These are phyloP conservation scores for Heterochromis multidens DNA, from an alignment of 2,113 vertebrate genomes.

Conservation along the genomic window DNA sequence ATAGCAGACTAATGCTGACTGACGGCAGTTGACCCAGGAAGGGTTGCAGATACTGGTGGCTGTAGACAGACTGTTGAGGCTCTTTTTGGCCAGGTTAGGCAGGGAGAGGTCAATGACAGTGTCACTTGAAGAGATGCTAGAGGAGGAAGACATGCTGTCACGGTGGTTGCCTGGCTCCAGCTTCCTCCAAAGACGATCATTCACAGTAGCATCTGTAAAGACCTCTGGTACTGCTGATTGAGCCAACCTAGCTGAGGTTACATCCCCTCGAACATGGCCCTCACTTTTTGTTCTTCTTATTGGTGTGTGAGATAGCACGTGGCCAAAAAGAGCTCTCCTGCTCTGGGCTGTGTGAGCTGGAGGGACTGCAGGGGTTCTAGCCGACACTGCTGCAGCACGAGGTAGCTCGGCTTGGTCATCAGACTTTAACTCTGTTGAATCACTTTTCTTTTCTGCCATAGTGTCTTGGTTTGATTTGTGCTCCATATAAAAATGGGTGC, in stretches of 20 bases:
- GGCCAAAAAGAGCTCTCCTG: conserved; percentile 43
- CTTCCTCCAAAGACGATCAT: conserved; percentile 88
- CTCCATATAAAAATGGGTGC: neutral
- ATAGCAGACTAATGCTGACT: conserved; percentile 34
- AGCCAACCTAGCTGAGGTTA: neutral
- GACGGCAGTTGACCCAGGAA: conserved; percentile 31
- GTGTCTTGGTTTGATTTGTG: neutral
- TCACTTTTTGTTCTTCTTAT: conserved; percentile 77
- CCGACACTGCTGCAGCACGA: neutral
- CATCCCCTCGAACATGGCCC: conserved; percentile 61
- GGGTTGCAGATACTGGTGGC: conserved; percentile 24
- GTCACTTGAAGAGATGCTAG: conserved; percentile 92
- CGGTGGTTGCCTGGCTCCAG: conserved; percentile 79
- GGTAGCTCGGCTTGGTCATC: neutral
- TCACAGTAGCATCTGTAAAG: conserved; percentile 80
- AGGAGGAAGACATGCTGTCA: conserved; percentile 90
- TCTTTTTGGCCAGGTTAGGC: conserved; percentile 82
- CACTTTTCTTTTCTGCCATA: neutral
- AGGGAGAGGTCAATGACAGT: conserved; percentile 90
- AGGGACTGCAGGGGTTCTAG: neutral
- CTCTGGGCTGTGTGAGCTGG: neutral
- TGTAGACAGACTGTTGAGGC: conserved; percentile 68
- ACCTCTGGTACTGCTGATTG: conserved; percentile 78
- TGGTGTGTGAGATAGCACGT: neutral
- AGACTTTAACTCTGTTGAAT: neutral